Conservation (phyloP, 2,797 vertebrate genomes). For the Perodicticus potto region DNA sequence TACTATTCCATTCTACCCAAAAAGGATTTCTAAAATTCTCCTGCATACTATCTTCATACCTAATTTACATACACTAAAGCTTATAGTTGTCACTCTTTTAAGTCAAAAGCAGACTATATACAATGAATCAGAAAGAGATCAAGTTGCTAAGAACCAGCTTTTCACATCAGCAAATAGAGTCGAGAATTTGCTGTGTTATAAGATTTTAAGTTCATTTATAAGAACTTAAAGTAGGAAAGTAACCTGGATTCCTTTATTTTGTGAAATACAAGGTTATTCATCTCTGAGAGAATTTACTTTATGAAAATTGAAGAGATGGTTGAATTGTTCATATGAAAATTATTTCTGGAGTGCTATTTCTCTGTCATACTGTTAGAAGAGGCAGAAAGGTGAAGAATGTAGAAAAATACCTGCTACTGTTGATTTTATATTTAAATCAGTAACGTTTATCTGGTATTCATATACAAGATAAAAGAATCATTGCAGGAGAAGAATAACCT, state of each 20-base stretch:
- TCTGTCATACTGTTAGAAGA: neutral
- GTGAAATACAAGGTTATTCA: neutral
- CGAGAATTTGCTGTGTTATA: neutral
- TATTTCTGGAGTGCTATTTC: neutral
- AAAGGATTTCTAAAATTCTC: neutral
- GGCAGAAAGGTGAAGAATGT: neutral
- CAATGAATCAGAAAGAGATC: neutral
- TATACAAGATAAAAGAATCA: neutral
- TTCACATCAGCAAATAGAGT: neutral
- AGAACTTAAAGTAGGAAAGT: neutral
- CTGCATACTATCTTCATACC: neutral
- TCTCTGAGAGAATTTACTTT: neutral
- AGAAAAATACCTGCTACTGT: neutral
- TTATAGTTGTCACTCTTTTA: neutral
- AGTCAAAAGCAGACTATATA: neutral
- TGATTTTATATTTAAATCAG: neutral
- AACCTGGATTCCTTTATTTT: neutral
- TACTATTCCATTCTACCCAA: slow-evolving; percentile 14
- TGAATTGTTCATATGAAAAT: neutral
- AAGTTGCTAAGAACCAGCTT: neutral
- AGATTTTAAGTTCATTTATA: neutral
- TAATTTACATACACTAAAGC: neutral
- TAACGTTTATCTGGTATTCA: neutral
- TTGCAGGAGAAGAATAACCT: neutral
- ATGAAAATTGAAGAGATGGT: neutral